Evolutionary conservation across 2,797 vertebrate genomes (phyloP).

Genomic region (Uromys caudimaculatus): DNA sequence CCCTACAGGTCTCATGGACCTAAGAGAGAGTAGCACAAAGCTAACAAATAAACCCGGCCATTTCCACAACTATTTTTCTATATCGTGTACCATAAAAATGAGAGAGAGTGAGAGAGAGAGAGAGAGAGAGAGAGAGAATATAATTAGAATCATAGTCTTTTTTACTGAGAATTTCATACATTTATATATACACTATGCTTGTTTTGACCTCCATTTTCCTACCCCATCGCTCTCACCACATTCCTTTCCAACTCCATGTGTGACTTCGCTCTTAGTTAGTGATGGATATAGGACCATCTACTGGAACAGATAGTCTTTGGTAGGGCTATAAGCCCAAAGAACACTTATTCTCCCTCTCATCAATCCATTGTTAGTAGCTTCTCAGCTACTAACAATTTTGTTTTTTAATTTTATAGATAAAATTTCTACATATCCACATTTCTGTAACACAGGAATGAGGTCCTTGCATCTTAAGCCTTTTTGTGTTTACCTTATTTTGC

Average conservation of each 20-base stretch:
- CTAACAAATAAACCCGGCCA: not conserved
- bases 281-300: not conserved
- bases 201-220: not conserved
- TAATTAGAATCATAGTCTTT: not conserved
- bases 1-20: not conserved
- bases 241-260: not conserved
- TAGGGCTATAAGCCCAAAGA: fast-evolving
- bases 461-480: not conserved
- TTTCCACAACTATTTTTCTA: not conserved
- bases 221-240: fast-evolving
- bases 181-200: no score
- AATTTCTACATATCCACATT: not conserved
- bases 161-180: not conserved
- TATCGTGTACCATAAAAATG: not conserved
- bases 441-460: not conserved
- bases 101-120: not conserved
- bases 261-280: not conserved
- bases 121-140: not conserved
- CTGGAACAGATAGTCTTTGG: no score
- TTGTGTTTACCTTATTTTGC: not conserved
- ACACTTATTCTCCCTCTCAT: not conserved
- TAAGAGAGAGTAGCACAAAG: not conserved
- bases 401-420: not conserved
- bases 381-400: not conserved
- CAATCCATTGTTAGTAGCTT: not conserved